Percentiles rank a stretch among this genome's conserved stretches.
These are phyloP conservation scores for Apamea crenata DNA, from an alignment of 2,888 invertebrate species.

Conservation along the genomic window DNA sequence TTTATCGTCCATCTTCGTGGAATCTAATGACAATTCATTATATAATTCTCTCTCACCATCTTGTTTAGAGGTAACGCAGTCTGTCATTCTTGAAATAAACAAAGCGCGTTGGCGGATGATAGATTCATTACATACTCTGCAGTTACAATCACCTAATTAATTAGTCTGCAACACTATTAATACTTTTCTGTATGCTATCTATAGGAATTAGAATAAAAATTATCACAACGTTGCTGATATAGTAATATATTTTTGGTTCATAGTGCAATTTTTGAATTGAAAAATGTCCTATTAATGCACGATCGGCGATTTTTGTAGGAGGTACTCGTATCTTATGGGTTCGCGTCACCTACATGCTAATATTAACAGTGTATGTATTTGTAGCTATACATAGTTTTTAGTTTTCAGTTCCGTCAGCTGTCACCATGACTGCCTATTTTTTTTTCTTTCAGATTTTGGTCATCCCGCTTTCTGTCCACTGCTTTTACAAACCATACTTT, in stretches of 20 bases:
- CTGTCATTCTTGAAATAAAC: slow-evolving; percentile 49
- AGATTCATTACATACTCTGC: slow-evolving; percentile 38
- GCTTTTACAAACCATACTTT: too few relatives aligned
- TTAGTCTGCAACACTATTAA: slow-evolving; percentile 19
- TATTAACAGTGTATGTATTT: too few relatives aligned
- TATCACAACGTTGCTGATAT: neutral
- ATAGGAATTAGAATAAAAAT: neutral
- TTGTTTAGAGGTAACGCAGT: slow-evolving; percentile 36
- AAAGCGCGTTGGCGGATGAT: slow-evolving; percentile 28
- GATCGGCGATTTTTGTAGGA: too few relatives aligned
- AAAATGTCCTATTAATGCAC: too few relatives aligned
- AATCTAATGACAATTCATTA: neutral
- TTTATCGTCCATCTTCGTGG: neutral
- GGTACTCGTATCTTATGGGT: too few relatives aligned
- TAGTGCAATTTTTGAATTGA: neutral
- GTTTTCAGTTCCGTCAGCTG: too few relatives aligned
- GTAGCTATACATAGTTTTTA: too few relatives aligned
- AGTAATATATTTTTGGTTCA: neutral
- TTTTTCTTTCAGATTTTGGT: too few relatives aligned
- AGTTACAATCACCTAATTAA: slow-evolving; percentile 27
- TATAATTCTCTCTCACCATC: slow-evolving; percentile 12
- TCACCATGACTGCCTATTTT: too few relatives aligned
- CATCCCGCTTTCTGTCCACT: too few relatives aligned
- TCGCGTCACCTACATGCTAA: too few relatives aligned
- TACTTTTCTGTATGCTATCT: neutral